Conservation (phyloP, 1,140 invertebrate genomes). For the Drosophila simulans region DNA sequence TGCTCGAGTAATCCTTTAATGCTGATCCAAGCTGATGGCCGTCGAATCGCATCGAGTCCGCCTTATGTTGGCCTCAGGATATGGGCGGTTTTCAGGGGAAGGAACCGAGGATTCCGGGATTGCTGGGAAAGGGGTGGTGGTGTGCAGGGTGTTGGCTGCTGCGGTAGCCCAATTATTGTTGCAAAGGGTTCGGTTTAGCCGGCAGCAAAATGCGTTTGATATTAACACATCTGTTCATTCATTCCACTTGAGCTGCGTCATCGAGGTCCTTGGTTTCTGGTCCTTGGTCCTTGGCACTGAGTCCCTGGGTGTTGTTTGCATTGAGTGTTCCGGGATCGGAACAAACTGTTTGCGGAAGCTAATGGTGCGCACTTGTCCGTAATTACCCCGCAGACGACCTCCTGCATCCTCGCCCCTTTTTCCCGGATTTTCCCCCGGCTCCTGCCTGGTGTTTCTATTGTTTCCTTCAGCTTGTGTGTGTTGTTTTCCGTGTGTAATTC, state of each 20-base stretch:
- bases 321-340: constrained; percentile 50
- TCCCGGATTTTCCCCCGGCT: not conserved
- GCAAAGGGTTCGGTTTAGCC: constrained; percentile 65
- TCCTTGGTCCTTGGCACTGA: not conserved
- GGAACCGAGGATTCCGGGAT: constrained; percentile 12
- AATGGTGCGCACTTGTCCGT: constrained; percentile 82
- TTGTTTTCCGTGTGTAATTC: constrained; percentile 42
- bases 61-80: constrained; percentile 50
- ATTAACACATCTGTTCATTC: constrained; percentile 84
- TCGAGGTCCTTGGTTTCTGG: constrained; percentile 15
- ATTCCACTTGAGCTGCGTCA: constrained; percentile 80
- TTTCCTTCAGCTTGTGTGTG: constrained; percentile 42
- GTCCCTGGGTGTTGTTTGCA: constrained; percentile 43
- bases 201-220: constrained; percentile 76
- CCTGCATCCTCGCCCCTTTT: constrained; percentile 13
- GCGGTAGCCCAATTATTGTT: constrained; percentile 80
- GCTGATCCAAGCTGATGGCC: constrained; percentile 81
- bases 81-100: constrained; percentile 18
- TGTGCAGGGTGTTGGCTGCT: constrained; percentile 66
- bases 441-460: constrained; percentile 63
- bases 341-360: constrained; percentile 80
- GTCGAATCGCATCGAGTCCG: constrained; percentile 24
- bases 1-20: constrained; percentile 84
- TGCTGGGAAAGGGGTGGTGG: constrained; percentile 3
- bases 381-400: constrained; percentile 66